Percentiles rank a stretch among this genome's conserved stretches.
Conservation (phyloP, 2,113 vertebrate genomes). For the Lepidothrix coronata region DNA sequence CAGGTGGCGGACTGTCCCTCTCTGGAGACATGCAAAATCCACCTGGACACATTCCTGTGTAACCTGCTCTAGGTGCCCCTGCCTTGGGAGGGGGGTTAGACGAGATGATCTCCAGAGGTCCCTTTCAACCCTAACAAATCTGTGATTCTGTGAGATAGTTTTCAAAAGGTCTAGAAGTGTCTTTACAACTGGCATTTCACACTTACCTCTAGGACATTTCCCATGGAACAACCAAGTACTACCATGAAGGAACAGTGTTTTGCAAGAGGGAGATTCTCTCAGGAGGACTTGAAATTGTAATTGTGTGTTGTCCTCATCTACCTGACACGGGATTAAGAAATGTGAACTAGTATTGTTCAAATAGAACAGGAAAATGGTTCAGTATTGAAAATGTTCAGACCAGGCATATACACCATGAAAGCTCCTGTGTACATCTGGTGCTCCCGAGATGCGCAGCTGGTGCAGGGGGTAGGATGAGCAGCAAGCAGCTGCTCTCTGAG, state of each 20-base stretch:
- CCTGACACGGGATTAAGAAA: background rate
- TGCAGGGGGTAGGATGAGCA: background rate
- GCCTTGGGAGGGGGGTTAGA: background rate
- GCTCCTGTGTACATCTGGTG: slow-evolving; percentile 1
- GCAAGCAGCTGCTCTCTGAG: slow-evolving; percentile 59
- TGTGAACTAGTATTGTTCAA: background rate
- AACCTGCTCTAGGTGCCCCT: background rate
- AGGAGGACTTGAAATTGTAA: background rate
- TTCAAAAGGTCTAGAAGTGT: background rate
- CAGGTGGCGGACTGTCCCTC: background rate
- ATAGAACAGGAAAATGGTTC: background rate
- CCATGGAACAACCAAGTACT: background rate
- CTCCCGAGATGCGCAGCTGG: slow-evolving; percentile 44
- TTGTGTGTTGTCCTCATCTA: background rate
- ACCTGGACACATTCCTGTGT: background rate
- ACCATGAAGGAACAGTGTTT: background rate
- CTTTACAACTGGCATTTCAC: background rate
- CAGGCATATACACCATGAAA: background rate
- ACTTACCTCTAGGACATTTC: background rate
- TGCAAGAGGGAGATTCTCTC: background rate
- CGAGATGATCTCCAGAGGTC: background rate
- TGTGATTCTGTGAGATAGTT: background rate
- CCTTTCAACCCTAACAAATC: background rate
- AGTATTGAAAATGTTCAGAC: background rate
- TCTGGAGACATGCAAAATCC: background rate